These are phyloP conservation scores for Trinectes maculatus DNA, from an alignment of 2,113 vertebrate species.

Conservation along the genomic window DNA sequence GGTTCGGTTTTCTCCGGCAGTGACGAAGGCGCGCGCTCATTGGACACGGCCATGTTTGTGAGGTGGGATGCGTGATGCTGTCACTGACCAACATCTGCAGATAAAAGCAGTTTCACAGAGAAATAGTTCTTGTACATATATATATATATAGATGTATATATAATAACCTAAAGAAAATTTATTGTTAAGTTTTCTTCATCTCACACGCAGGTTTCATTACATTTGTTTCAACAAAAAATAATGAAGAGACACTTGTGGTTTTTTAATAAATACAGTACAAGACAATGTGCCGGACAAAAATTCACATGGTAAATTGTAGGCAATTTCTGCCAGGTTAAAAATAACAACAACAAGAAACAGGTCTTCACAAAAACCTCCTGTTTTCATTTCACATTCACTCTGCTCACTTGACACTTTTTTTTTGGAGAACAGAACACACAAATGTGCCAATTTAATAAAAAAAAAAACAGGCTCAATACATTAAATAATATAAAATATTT, in stretches of 20 bases:
- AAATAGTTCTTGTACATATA: too few relatives aligned
- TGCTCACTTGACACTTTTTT: not conserved
- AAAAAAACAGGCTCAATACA: not conserved
- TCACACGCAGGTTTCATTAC: too few relatives aligned
- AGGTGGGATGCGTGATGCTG: not conserved
- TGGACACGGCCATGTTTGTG: conserved; percentile 42
- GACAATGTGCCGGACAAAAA: conserved; percentile 12
- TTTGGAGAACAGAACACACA: conserved; percentile 1
- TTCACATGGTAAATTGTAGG: not conserved
- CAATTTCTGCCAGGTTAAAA: not conserved
- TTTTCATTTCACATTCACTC: conserved; percentile 15
- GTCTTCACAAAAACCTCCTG: conserved; percentile 3
- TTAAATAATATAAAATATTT: not conserved
- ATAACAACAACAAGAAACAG: conserved; percentile 9
- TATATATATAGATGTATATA: too few relatives aligned
- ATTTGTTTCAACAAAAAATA: conserved; percentile 28
- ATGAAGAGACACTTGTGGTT: not conserved
- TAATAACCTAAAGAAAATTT: too few relatives aligned
- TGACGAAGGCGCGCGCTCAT: conserved; percentile 34
- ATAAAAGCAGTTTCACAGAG: too few relatives aligned
- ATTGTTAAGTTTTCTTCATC: too few relatives aligned
- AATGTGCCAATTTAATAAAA: too few relatives aligned
- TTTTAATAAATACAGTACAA: conserved; percentile 65
- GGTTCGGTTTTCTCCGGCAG: conserved; percentile 66
- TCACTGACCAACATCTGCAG: too few relatives aligned